Evolutionary conservation across 2,797 vertebrate genomes (phyloP).

Genomic region (Sciurus carolinensis): DNA sequence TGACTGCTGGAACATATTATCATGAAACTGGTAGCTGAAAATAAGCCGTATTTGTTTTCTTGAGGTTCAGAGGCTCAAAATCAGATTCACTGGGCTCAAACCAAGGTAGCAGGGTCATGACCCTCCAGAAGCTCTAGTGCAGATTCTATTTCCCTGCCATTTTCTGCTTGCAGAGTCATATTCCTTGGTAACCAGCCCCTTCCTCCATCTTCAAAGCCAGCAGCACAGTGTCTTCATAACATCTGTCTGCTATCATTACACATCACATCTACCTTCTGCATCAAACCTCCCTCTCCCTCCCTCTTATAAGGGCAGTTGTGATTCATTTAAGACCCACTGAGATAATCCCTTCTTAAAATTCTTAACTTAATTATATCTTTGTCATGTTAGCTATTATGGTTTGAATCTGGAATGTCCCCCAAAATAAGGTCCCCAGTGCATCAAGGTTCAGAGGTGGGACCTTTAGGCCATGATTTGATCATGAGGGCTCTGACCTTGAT

Average conservation of each 20-base stretch:
- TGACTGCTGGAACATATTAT: background rate
- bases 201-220: background rate
- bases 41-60: background rate
- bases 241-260: background rate
- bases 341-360: background rate
- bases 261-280: background rate
- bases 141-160: background rate
- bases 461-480: too few relatives aligned
- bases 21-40: background rate
- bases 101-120: background rate
- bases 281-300: background rate
- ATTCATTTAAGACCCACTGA: background rate
- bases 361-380: constrained; percentile 19
- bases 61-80: background rate
- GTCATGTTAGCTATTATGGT: background rate
- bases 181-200: background rate
- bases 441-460: too few relatives aligned
- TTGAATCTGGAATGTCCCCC: too few relatives aligned
- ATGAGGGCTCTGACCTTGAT: too few relatives aligned
- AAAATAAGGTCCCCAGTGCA: too few relatives aligned
- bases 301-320: background rate
- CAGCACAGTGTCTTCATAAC: background rate
- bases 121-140: background rate
- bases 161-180: background rate
- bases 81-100: constrained; percentile 12